Percentiles rank a stretch among this genome's conserved stretches.
phyloP scores from a whole-genome alignment of 1,140 invertebrate species.

The Leptinotarsa texana region DNA sequence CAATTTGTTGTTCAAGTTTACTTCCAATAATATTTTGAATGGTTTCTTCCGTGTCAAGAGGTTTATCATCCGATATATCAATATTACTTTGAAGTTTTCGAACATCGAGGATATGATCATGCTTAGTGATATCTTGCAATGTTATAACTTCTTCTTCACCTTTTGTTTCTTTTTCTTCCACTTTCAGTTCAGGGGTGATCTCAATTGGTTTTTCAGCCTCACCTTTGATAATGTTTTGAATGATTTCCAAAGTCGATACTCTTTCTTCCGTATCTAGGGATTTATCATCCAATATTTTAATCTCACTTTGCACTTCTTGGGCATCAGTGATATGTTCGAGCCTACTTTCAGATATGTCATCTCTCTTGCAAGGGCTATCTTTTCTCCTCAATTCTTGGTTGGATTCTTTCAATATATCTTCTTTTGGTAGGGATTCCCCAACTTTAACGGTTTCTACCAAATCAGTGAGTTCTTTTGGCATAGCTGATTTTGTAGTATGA shows the following conservation, averaged over 20 bases:
- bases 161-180: not conserved
- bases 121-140: not conserved
- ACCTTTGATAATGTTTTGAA: too few relatives aligned
- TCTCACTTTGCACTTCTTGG: too few relatives aligned
- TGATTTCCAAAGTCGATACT: too few relatives aligned
- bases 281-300: too few relatives aligned
- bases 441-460: slow-evolving; percentile 18
- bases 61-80: not conserved
- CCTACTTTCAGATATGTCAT: too few relatives aligned
- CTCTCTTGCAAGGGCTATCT: not conserved
- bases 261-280: too few relatives aligned
- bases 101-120: not conserved
- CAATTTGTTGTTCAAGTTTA: not conserved
- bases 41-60: not conserved
- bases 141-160: slow-evolving; percentile 1
- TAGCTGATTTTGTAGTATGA: slow-evolving; percentile 23
- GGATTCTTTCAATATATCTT: slow-evolving; percentile 32
- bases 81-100: not conserved
- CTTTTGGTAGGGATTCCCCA: slow-evolving; percentile 20
- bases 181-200: too few relatives aligned
- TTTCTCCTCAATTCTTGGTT: slow-evolving; percentile 31
- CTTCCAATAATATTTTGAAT: too few relatives aligned
- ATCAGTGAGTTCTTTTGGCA: slow-evolving; percentile 27
- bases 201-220: too few relatives aligned
- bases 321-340: too few relatives aligned